Evolutionary conservation across 2,113 vertebrate species (phyloP).

Genomic region (Euleptes europaea): DNA sequence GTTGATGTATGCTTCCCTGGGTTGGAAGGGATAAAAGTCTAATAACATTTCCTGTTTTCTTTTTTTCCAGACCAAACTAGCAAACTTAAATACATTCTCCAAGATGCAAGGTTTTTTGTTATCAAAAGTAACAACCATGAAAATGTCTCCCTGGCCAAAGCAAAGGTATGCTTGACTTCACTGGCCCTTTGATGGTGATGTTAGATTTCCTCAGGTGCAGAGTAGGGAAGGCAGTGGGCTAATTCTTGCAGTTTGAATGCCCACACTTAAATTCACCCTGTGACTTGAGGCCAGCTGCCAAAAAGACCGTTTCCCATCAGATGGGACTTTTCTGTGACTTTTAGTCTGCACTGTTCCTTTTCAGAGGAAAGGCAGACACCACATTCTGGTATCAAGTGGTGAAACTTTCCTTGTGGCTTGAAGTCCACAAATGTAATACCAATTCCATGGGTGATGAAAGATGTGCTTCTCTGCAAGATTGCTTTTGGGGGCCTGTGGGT

Average conservation of each 20-base stretch:
- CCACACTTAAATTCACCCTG: background rate
- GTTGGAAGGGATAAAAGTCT: background rate
- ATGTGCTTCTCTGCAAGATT: background rate
- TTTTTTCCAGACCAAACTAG: constrained; percentile 88
- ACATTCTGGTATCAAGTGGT: background rate
- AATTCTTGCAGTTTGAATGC: background rate
- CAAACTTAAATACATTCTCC: constrained; percentile 93
- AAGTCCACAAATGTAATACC: background rate
- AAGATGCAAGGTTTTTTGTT: constrained; percentile 95
- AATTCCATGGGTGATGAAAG: background rate
- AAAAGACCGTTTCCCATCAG: background rate
- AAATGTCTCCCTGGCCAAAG: constrained; percentile 97
- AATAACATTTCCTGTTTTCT: constrained; percentile 24
- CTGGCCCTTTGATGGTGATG: background rate
- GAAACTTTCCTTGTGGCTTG: background rate
- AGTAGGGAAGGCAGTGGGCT: background rate
- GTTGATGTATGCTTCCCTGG: background rate
- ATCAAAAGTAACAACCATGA: constrained; percentile 99
- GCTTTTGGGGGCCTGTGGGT: background rate
- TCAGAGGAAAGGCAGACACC: too few relatives aligned
- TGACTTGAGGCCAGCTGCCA: background rate
- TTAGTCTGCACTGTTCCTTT: background rate
- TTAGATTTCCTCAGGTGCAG: background rate
- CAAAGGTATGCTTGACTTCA: constrained; percentile 81
- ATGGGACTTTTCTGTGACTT: background rate